A percentile compares a stretch with the other conserved stretches of the same genome.
These are phyloP conservation scores for Babyrousa celebensis DNA, from an alignment of 2,797 vertebrate species.

Conservation along the genomic window DNA sequence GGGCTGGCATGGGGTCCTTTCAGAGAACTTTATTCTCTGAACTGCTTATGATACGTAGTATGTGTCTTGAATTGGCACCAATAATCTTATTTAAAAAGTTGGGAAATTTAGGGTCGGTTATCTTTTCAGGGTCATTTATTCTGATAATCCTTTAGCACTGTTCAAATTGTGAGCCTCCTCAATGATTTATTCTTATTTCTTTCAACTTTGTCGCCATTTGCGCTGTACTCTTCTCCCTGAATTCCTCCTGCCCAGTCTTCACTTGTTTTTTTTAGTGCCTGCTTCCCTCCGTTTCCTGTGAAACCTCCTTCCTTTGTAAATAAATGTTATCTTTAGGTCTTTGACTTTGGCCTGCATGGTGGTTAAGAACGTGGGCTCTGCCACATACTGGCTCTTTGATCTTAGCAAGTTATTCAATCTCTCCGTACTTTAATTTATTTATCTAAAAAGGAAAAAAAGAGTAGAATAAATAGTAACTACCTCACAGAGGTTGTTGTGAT, in stretches of 20 bases:
- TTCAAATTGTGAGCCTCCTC: background rate
- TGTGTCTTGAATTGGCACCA: background rate
- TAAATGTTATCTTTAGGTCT: background rate
- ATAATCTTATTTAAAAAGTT: background rate
- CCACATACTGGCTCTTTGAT: background rate
- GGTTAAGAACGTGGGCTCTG: background rate
- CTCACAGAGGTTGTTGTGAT: background rate
- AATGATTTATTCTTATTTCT: background rate
- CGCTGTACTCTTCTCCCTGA: background rate
- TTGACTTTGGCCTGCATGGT: background rate
- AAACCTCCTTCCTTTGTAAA: slow-evolving; percentile 12
- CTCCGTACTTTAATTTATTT: background rate
- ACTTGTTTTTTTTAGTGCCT: background rate
- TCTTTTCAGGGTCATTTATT: background rate
- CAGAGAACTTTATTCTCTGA: background rate
- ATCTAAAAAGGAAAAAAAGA: background rate
- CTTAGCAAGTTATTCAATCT: background rate
- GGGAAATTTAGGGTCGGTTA: background rate
- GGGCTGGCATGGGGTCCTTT: background rate
- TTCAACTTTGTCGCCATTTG: background rate
- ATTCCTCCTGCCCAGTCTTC: background rate
- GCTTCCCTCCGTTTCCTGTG: background rate
- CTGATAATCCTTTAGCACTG: background rate
- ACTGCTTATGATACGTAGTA: background rate
- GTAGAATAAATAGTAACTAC: background rate